Conservation (phyloP, 2,113 vertebrate genomes). For the Sylvietta virens region DNA sequence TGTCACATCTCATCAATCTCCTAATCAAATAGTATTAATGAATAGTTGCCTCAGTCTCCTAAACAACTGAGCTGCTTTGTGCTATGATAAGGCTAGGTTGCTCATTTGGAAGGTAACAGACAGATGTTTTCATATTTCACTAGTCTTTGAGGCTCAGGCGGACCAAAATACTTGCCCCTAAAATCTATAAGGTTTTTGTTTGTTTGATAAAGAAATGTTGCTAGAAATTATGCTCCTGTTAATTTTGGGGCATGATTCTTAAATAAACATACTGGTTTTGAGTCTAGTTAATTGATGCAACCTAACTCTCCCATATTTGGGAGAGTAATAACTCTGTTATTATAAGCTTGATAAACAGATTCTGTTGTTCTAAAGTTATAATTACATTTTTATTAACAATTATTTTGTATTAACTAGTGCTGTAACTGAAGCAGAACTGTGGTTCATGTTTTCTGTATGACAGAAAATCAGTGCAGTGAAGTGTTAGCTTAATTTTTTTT, state of each 20-base stretch:
- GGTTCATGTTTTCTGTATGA: neutral
- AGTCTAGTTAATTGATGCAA: neutral
- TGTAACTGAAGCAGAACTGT: neutral
- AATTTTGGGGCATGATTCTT: neutral
- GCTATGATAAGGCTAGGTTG: neutral
- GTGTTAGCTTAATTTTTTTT: neutral
- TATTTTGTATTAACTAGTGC: neutral
- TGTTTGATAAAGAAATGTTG: neutral
- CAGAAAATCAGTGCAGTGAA: neutral
- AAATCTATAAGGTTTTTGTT: neutral
- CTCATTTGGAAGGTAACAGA: neutral
- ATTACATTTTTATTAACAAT: constrained; percentile 2
- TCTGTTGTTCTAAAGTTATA: neutral
- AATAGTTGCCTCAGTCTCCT: neutral
- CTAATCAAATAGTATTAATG: neutral
- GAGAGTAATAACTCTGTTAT: no score
- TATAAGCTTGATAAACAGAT: neutral
- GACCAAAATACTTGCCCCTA: neutral
- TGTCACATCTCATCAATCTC: neutral
- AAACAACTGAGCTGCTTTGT: neutral
- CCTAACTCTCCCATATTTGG: neutral
- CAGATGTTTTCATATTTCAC: neutral
- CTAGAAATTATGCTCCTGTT: neutral
- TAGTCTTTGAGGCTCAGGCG: neutral
- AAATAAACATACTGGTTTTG: neutral